Evolutionary conservation across 2,888 invertebrate genomes (phyloP).

Genomic region (Metellina segmentata): DNA sequence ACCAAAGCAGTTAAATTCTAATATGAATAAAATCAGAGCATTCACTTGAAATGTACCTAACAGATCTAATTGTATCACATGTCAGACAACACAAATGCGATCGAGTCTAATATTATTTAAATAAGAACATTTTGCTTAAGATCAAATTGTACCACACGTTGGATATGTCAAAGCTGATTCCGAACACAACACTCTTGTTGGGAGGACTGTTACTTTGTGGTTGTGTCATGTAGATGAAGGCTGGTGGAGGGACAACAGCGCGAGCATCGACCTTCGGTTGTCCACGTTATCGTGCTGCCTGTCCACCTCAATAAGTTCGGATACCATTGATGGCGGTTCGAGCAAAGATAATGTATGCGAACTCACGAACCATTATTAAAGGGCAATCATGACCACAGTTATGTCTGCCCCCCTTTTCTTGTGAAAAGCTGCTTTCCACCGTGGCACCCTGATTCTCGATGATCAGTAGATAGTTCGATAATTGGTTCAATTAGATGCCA

Average conservation of each 20-base stretch:
- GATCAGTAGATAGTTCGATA: slow-evolving; percentile 75
- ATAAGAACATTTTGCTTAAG: too few relatives aligned
- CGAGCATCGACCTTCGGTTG: slow-evolving; percentile 55
- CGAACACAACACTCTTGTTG: too few relatives aligned
- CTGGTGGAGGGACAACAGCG: not conserved
- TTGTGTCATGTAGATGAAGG: not conserved
- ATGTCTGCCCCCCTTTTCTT: slow-evolving; percentile 54
- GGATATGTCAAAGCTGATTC: too few relatives aligned
- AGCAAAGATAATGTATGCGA: slow-evolving; percentile 74
- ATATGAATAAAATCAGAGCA: too few relatives aligned
- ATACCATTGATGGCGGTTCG: slow-evolving; percentile 50
- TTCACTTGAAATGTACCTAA: too few relatives aligned
- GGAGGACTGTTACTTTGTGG: not conserved
- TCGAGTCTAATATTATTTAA: too few relatives aligned
- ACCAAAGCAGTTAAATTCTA: too few relatives aligned
- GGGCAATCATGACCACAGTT: slow-evolving; percentile 73
- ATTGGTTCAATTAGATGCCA: slow-evolving; percentile 76
- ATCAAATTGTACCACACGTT: too few relatives aligned
- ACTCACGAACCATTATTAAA: slow-evolving; percentile 76
- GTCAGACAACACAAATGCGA: too few relatives aligned
- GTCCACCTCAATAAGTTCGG: slow-evolving; percentile 40
- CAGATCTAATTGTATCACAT: too few relatives aligned
- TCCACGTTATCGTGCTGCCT: slow-evolving; percentile 66
- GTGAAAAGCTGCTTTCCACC: slow-evolving; percentile 59
- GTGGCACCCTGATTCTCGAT: slow-evolving; percentile 73